phyloP scores from a whole-genome alignment of 2,797 vertebrate genomes.

The Thaleichthys pacificus region DNA sequence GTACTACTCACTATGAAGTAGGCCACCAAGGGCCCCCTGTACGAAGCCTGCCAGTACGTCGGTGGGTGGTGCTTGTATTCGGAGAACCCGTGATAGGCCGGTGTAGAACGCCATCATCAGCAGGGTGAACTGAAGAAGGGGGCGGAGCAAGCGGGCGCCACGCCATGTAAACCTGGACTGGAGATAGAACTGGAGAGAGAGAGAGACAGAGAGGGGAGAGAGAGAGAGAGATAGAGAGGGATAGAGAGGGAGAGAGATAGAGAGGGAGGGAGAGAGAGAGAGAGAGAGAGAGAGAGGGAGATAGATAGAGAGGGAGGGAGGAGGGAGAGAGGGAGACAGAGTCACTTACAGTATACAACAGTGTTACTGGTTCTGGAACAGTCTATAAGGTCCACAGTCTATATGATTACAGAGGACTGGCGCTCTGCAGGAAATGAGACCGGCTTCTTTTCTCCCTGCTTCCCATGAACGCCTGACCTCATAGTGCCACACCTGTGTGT shows the following conservation, averaged over 20 bases:
- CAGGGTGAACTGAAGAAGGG: slow-evolving; percentile 95
- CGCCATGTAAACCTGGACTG: slow-evolving; percentile 98
- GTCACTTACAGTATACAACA: background rate
- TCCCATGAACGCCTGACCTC: slow-evolving; percentile 11
- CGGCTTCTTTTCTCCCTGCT: too few species aligned
- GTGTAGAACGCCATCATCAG: slow-evolving; percentile 99
- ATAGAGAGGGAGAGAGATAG: slow-evolving; percentile 17
- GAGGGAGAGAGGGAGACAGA: slow-evolving; percentile 4
- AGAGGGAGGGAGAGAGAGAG: background rate
- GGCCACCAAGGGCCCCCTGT: slow-evolving; percentile 96
- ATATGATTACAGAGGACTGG: background rate
- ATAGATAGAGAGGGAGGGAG: background rate
- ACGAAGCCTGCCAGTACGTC: slow-evolving; percentile 95
- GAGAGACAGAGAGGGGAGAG: slow-evolving; percentile 13
- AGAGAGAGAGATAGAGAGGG: background rate
- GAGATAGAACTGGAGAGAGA: slow-evolving; percentile 88
- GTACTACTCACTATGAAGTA: slow-evolving; percentile 93
- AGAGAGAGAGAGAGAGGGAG: background rate
- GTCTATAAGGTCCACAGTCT: background rate
- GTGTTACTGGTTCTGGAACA: too few species aligned
- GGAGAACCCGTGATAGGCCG: slow-evolving; percentile 91
- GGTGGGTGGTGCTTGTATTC: slow-evolving; percentile 96
- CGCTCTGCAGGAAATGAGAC: too few species aligned
- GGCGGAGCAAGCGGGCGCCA: slow-evolving; percentile 95
- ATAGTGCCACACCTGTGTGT: too few species aligned